Evolutionary conservation across 2,888 invertebrate species (phyloP), one percentile per base, ranked within the genome.

Genomic region (Eledona agricola): DNA sequence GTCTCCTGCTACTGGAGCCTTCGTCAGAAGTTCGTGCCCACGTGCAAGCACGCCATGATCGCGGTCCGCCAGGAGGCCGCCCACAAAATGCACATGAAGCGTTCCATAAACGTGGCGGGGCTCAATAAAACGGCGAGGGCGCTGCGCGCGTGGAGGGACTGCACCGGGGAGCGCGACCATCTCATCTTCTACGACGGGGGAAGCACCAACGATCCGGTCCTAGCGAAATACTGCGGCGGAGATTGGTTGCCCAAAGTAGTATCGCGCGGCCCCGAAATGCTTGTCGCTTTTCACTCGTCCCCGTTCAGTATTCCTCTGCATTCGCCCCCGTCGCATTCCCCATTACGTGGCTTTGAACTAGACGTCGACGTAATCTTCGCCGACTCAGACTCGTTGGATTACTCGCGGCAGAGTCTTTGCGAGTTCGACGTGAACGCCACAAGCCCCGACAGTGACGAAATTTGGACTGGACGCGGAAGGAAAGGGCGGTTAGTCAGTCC

Each of bases 1-100:
- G 93, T 95, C 12, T 91, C 93, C 53, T 96, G 96, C 76, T 89
- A 91, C 75, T 92, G 93, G 83, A 90, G 90, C 58, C 80, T 93
- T 59, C 83, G 91, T 22, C 91, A 93, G 77, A 88, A 90, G 73
- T 87, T 87, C 70, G 88, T 91, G 57, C 91, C 93, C 6, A 90
- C 89, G 28, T 93, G 93, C 76, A 93, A 93, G 73, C 91, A 92
- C 77, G 93, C 93, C 20, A 92, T 93, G 89, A 89, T 94, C 64
- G 88, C 90, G 9, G 89, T 93, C 51, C 81, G 87, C 37, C 90
- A 91, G 73, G 86, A 87, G 67, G 86, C 84, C 55, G 82, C 85
- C 29, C 87, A 87, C 70, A 87, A 87, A 73, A 84, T 87, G 81
- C 86, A 86, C 70, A 83, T 86, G 75, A 85, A 85, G 61, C 78